Conservation (phyloP, 2,113 vertebrate genomes). For the Oxyura jamaicensis region DNA sequence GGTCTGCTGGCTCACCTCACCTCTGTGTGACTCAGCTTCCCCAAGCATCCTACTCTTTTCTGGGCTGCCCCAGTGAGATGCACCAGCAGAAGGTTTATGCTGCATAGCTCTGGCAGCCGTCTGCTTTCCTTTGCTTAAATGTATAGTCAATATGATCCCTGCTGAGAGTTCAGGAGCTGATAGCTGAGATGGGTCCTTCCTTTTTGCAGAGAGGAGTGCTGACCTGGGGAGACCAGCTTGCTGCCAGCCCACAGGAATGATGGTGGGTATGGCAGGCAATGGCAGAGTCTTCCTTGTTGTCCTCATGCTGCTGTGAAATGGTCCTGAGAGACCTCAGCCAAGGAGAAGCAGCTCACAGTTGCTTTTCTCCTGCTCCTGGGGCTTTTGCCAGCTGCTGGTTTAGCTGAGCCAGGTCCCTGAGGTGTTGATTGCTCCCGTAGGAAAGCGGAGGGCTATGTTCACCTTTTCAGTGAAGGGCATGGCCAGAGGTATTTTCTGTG, state of each 20-base stretch:
- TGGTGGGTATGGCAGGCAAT: neutral
- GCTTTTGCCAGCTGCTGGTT: neutral
- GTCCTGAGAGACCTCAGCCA: neutral
- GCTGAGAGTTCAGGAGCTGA: neutral
- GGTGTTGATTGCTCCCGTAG: neutral
- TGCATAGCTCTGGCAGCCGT: neutral
- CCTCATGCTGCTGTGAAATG: neutral
- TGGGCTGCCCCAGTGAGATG: neutral
- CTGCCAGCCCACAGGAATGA: neutral
- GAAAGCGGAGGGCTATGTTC: neutral
- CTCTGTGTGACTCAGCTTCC: neutral
- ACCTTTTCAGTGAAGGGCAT: constrained; percentile 39
- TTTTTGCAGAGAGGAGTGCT: neutral
- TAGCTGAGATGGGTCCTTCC: neutral
- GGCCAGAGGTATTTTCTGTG: neutral
- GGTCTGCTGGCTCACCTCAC: neutral
- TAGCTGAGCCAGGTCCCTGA: neutral
- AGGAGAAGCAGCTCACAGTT: neutral
- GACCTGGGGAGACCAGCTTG: neutral
- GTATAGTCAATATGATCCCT: neutral
- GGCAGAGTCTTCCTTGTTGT: neutral
- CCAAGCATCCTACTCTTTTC: neutral
- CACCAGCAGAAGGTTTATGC: neutral
- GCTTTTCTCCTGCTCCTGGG: neutral
- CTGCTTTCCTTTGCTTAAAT: neutral